These are phyloP conservation scores for Bhutanitis thaidina DNA, from an alignment of 2,888 invertebrate species.

Conservation along the genomic window DNA sequence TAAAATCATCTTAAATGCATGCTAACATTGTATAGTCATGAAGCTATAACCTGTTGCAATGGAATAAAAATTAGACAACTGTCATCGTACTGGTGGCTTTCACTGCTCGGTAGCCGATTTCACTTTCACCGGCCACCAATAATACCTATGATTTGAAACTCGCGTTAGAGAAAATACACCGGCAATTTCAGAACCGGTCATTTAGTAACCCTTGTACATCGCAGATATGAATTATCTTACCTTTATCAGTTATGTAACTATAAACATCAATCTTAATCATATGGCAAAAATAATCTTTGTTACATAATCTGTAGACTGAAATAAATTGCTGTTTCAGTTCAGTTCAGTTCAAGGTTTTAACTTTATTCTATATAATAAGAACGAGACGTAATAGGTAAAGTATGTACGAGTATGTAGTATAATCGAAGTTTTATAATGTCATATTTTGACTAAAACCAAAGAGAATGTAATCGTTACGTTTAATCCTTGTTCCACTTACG, in stretches of 20 bases:
- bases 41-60: slow-evolving; percentile 19
- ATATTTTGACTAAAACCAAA: no score
- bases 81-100: slow-evolving; percentile 52
- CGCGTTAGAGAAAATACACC: slow-evolving; percentile 48
- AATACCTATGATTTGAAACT: slow-evolving; percentile 45
- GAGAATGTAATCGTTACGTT: no score
- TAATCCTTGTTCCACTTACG: no score
- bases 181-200: slow-evolving; percentile 27
- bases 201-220: slow-evolving; percentile 1
- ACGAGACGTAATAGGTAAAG: no score
- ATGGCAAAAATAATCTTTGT: no score
- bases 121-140: slow-evolving; percentile 61
- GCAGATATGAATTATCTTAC: background rate
- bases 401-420: no score
- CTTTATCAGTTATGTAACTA: background rate
- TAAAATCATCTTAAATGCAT: no score
- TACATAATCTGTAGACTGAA: no score
- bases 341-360: no score
- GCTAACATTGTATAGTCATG: background rate
- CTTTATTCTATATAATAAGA: no score
- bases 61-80: slow-evolving; percentile 70
- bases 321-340: no score
- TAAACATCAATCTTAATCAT: no score
- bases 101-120: slow-evolving; percentile 62
- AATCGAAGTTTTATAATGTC: background rate